Conservation (phyloP, 2,797 vertebrate species). For the Falco novaeseelandiae region DNA sequence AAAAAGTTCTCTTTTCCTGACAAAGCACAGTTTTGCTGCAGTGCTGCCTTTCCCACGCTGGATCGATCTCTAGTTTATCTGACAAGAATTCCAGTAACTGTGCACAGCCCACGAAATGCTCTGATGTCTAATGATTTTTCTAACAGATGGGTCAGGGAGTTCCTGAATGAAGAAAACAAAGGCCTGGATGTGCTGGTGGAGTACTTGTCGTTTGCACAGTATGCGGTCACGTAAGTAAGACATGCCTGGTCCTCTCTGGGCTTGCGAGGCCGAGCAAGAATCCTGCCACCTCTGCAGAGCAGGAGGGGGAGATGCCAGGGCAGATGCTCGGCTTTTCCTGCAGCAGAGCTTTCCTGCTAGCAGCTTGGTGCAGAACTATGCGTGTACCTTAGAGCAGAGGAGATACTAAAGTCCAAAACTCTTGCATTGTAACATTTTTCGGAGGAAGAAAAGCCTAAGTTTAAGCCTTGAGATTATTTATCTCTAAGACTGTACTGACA, state of each 20-base stretch:
- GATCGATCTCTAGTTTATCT: neutral
- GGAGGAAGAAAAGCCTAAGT: neutral
- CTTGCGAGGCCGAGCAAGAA: neutral
- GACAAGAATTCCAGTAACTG: neutral
- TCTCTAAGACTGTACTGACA: neutral
- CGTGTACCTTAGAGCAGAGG: neutral
- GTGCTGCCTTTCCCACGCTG: neutral
- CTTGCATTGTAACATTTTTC: neutral
- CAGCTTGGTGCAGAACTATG: neutral
- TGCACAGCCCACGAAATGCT: neutral
- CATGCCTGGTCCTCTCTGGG: neutral
- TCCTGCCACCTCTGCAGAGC: neutral
- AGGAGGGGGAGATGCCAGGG: neutral
- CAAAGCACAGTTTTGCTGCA: neutral
- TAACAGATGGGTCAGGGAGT: conserved; percentile 95
- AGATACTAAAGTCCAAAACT: neutral
- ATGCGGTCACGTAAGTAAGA: conserved; percentile 93
- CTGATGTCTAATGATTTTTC: neutral
- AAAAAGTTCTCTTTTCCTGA: neutral
- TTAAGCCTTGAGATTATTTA: neutral
- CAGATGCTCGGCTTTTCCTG: neutral
- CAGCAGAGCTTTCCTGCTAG: neutral
- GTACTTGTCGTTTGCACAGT: conserved; percentile 96
- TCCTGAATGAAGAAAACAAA: conserved; percentile 95
- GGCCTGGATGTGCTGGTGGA: conserved; percentile 95